Base-by-base conservation (phyloP, 2,888 invertebrate genomes). In the Pomacea canaliculata region DNA sequence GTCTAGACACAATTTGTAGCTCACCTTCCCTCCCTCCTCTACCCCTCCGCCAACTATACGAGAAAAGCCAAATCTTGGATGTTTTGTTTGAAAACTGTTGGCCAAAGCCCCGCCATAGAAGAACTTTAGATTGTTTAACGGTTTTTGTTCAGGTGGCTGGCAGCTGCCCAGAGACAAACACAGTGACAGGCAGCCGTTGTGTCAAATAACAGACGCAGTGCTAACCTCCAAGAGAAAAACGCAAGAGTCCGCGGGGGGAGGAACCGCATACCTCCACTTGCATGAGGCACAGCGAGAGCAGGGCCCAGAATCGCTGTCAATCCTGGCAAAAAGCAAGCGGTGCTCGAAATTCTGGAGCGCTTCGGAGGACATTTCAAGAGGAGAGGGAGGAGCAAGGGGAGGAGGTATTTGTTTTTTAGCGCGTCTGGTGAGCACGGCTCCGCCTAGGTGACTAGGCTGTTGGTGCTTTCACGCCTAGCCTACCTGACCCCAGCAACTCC, bases 181-280 rank as follows among this genome's bases (percentile, higher is more conserved):
- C 49, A 46, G 70, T 70, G 70, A 70, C 70, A 70, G 60, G 16
- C 18, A 23, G 60, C 37, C 60, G 60, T 60, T 70, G 56, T 56
- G 70, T 56, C n/a, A 59, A n/a, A 70, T 27, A 70, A 70, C 60
- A 70, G 27, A 12, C 27, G 49, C 70, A 59, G 49, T 56, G 51
- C 69, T 63, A 23, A n/a, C 49, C 48, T 23, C 51, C 69, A 48
- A 51, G n/a, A 49, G 49, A 27, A 19, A 19, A 67, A 67, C 7
- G 46, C 46, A 18, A 23, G 12, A 27, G 56, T 56, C 51, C 16
- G 8, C 51, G 16, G 51, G 51, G 16, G 51, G 51, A 7, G 51
- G 12, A 2, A 56, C 12, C 13, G 59, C 13, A 60, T 70, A 27
- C 59, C 46, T 70, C 37, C 27, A 63, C 27, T 70, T 70, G 23